Evolutionary conservation across 2,797 vertebrate species (phyloP), one percentile per base, ranked within the genome.

Genomic region (Nannoperca obscura): DNA sequence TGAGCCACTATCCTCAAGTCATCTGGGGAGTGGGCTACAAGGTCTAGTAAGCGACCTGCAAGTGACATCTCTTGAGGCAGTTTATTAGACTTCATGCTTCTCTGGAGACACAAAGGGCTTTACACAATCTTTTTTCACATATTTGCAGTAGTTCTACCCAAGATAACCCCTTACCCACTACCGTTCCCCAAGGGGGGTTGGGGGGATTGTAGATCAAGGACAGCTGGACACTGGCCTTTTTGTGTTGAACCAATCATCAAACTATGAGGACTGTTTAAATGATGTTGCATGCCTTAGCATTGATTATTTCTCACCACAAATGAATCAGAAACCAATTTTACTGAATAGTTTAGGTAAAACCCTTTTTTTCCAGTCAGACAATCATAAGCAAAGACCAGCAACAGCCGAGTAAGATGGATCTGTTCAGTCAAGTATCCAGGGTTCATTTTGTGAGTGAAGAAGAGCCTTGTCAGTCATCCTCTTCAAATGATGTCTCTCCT

Each of bases 381-480:
- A 66, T 40, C n/a, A 38, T 15, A 52, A 42, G 22, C 34, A 6
- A 36, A 22, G 57, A 50, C n/a, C 68, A 59, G 34, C 8, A 0
- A 50, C 19, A 50, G 15, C 46, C 40, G 27, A 58, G 24, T 40
- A 61, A 49, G 34, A 20, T 32, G 3, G 14, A 36, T 50, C 53
- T 1, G 5, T 14, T 52, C 54, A 19, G 63, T 59, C 47, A 49
- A 75, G 61, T 57, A 22, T n/a, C 19, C 53, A n/a, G 57, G 22
- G 20, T 42, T 65, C 20, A 64, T 59, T 72, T 80, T 72, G 76
- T 5, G 19, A 60, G 53, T 44, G 44, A 38, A 20, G 20, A 46
- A 38, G 63, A 58, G 3, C 27, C 8, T 27, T 22, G 20, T 46
- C 44, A 52, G 24, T 58, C 69, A 58, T 46, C 53, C n/a, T 14